These are phyloP conservation scores for Heliconius hortense DNA, from an alignment of 2,888 invertebrate species.

Conservation along the genomic window DNA sequence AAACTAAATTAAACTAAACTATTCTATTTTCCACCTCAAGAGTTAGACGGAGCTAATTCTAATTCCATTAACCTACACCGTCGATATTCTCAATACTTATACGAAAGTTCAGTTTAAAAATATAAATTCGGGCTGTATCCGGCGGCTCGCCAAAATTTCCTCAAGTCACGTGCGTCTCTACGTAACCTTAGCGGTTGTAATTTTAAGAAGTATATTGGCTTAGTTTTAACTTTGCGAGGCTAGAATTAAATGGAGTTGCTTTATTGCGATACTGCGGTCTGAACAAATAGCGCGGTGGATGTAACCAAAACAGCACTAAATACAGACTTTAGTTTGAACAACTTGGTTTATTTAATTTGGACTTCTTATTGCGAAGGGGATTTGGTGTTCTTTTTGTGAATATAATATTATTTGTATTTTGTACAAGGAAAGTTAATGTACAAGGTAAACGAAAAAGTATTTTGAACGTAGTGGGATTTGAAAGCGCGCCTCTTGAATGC, in stretches of 20 bases:
- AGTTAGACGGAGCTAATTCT: neutral
- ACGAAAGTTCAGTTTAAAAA: slow-evolving; percentile 39
- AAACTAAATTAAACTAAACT: neutral
- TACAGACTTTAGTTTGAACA: slow-evolving; percentile 34
- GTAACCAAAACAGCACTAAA: slow-evolving; percentile 40
- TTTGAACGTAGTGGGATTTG: too few species aligned
- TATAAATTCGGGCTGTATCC: slow-evolving; percentile 40
- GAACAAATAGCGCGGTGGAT: slow-evolving; percentile 45
- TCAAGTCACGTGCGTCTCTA: slow-evolving; percentile 65
- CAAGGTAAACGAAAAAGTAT: too few species aligned
- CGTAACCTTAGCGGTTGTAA: slow-evolving; percentile 60
- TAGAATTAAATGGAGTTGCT: slow-evolving; percentile 63
- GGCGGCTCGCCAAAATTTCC: slow-evolving; percentile 63
- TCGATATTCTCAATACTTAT: slow-evolving; percentile 19
- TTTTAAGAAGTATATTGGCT: slow-evolving; percentile 76
- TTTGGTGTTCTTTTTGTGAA: neutral
- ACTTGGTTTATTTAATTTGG: slow-evolving; percentile 38
- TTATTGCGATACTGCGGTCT: slow-evolving; percentile 53
- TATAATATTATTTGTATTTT: neutral
- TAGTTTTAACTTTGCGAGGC: slow-evolving; percentile 69
- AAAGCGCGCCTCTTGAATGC: too few species aligned
- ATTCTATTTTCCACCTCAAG: neutral
- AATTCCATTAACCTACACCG: slow-evolving; percentile 3
- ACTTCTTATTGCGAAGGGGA: slow-evolving; percentile 36
- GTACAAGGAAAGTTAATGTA: neutral